Base-by-base conservation (phyloP, 2,113 vertebrate genomes). In the Spilogale gracilis region DNA sequence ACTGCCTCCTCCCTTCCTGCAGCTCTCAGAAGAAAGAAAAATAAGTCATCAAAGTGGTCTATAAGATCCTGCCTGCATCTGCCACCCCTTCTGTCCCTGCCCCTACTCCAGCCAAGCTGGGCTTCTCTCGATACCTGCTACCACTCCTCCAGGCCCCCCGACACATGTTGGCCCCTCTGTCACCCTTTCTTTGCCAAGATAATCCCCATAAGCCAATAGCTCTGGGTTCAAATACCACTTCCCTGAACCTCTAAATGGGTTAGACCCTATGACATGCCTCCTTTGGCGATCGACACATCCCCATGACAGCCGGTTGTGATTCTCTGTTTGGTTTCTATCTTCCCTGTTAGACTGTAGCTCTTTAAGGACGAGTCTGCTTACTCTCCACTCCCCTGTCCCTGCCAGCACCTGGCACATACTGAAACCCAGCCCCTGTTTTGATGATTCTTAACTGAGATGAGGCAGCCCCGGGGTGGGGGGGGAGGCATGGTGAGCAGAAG, bases 131-230 rank as follows among this genome's bases (percentile, higher is more conserved):
- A 23, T 1, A 9, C 8, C 48, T 61, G 25, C 48, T 32, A 6
- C 16, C 0, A 0, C 3, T 11, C 50, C 27, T 48, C 54, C 17
- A n/a, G 73, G 16, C 69, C 56, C 60, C 0, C 38, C 3, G 6
- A 25, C 11, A 13, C 0, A 5, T 0, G 0, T 38, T 54, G 45
- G 21, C 30, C 10, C n/a, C 38, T 56, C 27, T 9, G 25, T 12
- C 80, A n/a, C 65, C 9, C 45, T 54, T 32, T 52, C 50, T 76
- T 78, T 73, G 30, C 61, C 58, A 67, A 58, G 61, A 10, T 80
- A 38, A 56, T 32, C 5, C 30, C 43, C 50, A 76, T 38, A 0
- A 23, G 12, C 54, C 18, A 0, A 7, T 1, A 43, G 8, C 61
- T 82, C 73, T 27, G 71, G 58, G 21, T 23, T 92, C 56, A 90